These are phyloP conservation scores for Coluber constrictor DNA, from an alignment of 2,797 vertebrate species.

Conservation along the genomic window DNA sequence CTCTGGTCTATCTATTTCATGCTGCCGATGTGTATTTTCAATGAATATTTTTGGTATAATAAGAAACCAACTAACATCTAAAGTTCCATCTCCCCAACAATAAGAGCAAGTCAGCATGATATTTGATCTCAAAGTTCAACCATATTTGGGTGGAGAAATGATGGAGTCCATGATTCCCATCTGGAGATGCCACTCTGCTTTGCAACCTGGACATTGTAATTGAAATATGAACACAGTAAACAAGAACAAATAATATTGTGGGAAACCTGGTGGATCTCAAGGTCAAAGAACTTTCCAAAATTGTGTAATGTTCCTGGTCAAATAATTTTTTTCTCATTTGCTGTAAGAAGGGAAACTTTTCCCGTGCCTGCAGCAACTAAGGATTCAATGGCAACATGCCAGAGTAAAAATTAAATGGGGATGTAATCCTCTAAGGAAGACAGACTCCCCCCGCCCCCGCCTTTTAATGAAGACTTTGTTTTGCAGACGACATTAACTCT, in stretches of 20 bases:
- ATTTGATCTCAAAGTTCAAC: background rate
- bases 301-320: slow-evolving; percentile 17
- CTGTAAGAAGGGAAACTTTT: slow-evolving; percentile 27
- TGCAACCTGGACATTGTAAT: background rate
- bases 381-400: slow-evolving; percentile 47
- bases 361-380: slow-evolving; percentile 41
- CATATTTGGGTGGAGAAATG: background rate
- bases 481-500: slow-evolving; percentile 51
- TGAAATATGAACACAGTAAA: background rate
- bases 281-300: background rate
- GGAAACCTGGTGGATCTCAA: background rate
- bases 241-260: background rate
- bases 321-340: slow-evolving; percentile 40
- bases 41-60: background rate
- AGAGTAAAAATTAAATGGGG: slow-evolving; percentile 53
- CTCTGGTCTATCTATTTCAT: background rate
- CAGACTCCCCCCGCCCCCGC: slow-evolving; percentile 34
- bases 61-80: background rate
- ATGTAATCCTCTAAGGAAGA: slow-evolving; percentile 53
- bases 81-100: background rate
- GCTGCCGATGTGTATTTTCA: background rate
- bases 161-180: background rate
- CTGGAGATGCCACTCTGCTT: background rate
- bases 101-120: background rate
- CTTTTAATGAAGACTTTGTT: slow-evolving; percentile 65